Evolutionary conservation across 2,888 invertebrate species (phyloP).

Genomic region (Watsonalla cultraria): DNA sequence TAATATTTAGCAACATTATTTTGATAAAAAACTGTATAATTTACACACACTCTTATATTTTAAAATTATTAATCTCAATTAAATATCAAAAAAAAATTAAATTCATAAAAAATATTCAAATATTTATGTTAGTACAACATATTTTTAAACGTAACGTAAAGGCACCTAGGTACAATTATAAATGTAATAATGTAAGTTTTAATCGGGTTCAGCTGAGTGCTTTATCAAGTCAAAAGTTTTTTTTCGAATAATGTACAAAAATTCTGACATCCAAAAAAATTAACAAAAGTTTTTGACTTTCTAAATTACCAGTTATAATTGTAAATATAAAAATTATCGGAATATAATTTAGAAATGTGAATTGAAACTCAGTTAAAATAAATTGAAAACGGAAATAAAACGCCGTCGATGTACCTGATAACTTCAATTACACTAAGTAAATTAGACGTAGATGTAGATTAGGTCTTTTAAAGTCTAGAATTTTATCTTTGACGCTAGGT

Average conservation of each 20-base stretch:
- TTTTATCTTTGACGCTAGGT: slow-evolving; percentile 66
- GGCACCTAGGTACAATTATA: slow-evolving; percentile 71
- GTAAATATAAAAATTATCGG: slow-evolving; percentile 52
- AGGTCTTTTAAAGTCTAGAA: slow-evolving; percentile 65
- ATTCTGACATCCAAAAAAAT: neutral
- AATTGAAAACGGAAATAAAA: slow-evolving; percentile 40
- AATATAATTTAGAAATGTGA: slow-evolving; percentile 21
- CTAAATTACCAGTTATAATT: slow-evolving; percentile 32
- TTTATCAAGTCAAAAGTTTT: slow-evolving; percentile 24
- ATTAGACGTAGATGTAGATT: slow-evolving; percentile 63
- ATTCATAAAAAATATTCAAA: too few species aligned
- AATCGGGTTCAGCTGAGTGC: slow-evolving; percentile 19
- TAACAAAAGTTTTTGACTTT: slow-evolving; percentile 25
- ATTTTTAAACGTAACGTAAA: slow-evolving; percentile 26
- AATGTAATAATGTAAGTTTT: slow-evolving; percentile 26
- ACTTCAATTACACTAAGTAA: slow-evolving; percentile 74
- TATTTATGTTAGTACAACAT: too few species aligned
- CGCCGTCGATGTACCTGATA: slow-evolving; percentile 75
- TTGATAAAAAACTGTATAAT: too few species aligned
- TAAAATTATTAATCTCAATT: too few species aligned
- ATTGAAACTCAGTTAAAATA: slow-evolving; percentile 24
- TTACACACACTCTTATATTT: too few species aligned
- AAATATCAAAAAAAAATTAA: too few species aligned
- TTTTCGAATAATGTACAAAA: neutral
- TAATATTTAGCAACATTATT: too few species aligned